phyloP scores from a whole-genome alignment of 2,113 vertebrate genomes.

The Pelobates fuscus region DNA sequence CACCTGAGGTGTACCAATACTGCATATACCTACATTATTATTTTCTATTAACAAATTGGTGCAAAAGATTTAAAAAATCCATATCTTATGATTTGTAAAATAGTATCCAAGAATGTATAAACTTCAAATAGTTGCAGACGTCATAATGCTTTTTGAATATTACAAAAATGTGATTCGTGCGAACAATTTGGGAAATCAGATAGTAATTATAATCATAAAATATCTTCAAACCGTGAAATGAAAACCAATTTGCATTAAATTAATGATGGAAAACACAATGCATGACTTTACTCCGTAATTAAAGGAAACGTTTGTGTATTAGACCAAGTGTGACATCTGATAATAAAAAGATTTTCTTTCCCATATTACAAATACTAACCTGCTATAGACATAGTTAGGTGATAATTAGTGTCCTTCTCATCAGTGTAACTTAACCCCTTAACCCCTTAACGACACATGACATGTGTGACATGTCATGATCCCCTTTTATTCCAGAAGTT shows the following conservation, averaged over 20 bases:
- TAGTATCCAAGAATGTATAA: neutral
- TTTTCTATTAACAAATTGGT: too few species aligned
- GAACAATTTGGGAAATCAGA: neutral
- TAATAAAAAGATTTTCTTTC: neutral
- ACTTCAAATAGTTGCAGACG: neutral
- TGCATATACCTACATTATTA: too few species aligned
- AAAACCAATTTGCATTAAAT: slow-evolving; percentile 1
- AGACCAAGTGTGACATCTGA: neutral
- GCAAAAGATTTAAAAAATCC: neutral
- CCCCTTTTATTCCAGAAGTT: too few species aligned
- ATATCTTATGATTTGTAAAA: neutral
- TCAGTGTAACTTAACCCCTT: too few species aligned
- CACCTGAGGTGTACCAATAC: too few species aligned
- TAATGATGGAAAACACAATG: neutral
- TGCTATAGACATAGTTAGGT: too few species aligned
- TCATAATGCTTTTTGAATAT: neutral
- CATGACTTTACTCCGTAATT: neutral
- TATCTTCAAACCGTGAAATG: neutral
- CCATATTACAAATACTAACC: neutral
- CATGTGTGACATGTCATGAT: too few species aligned
- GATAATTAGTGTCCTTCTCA: too few species aligned
- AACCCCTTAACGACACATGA: too few species aligned
- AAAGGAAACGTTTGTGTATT: neutral
- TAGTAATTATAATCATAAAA: neutral
- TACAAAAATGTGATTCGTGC: neutral